A percentile compares a stretch with the other conserved stretches of the same genome.
Conservation (phyloP, 1,140 invertebrate species). For the Drosophila malerkotliana region DNA sequence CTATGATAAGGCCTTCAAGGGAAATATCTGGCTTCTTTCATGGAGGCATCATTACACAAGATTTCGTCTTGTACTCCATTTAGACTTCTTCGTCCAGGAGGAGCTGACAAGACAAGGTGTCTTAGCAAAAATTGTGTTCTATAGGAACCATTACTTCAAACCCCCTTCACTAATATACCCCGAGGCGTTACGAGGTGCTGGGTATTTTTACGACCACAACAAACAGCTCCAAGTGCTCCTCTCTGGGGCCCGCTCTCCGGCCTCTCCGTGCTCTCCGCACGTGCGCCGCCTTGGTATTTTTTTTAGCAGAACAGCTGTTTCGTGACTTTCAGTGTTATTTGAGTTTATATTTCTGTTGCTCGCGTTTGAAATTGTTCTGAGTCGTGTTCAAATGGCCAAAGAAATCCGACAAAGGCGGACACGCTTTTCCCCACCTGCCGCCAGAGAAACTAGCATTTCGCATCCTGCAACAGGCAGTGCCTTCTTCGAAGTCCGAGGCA, state of each 20-base stretch:
- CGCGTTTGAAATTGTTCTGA: slow-evolving; percentile 11
- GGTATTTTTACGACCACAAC: neutral
- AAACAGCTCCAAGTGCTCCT: neutral
- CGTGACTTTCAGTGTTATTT: slow-evolving; percentile 8
- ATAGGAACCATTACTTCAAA: neutral
- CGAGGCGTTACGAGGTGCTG: neutral
- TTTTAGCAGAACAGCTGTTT: slow-evolving; percentile 23
- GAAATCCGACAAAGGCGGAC: slow-evolving; percentile 26
- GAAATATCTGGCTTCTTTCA: too few relatives aligned
- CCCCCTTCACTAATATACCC: neutral
- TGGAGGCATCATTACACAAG: too few relatives aligned
- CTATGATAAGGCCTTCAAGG: neutral
- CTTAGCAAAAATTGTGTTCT: too few relatives aligned
- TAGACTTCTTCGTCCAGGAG: too few relatives aligned
- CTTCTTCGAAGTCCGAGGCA: neutral
- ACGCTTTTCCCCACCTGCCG: slow-evolving; percentile 5
- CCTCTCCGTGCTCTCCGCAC: slow-evolving; percentile 7
- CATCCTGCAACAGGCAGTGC: neutral
- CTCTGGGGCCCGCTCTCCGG: slow-evolving; percentile 8
- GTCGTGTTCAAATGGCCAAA: slow-evolving; percentile 36
- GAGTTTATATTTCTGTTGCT: slow-evolving; percentile 16
- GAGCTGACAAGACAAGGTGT: too few relatives aligned
- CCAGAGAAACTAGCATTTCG: slow-evolving; percentile 10
- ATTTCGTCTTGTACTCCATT: too few relatives aligned
- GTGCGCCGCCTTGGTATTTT: slow-evolving; percentile 3